Evolutionary conservation across 2,113 vertebrate species (phyloP), one percentile per base, ranked within the genome.

Genomic region (Ceyx melanurus): DNA sequence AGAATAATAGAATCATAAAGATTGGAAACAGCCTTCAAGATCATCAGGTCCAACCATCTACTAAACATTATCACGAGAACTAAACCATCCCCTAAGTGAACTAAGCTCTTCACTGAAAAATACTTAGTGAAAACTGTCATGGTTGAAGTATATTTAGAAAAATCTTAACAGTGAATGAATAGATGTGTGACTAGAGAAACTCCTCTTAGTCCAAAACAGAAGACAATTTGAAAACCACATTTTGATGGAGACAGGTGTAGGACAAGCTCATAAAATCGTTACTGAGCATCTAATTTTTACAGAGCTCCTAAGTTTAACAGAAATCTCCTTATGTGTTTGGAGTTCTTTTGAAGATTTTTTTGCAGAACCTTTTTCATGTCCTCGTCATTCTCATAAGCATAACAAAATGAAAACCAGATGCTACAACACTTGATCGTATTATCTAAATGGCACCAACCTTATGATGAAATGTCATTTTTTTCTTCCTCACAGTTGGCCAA

Each of bases 111-210:
- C 3, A 4, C 7, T 28, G 15, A 53, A 42, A 60, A 81, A 74
- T 14, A 31, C 3, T 6, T 58, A 5, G 10, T 29, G 22, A 64
- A 77, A 67, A 58, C 20, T 37, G 9, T 15, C 18, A 62, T 33
- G 18, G 1, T 35, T 71, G 48, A 75, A 33, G 7, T 20, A 26
- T 10, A 45, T 31, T 15, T 35, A 40, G 20, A 61, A 66, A 56
- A 60, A 25, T 37, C 9, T 14, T 22, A 40, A 40, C 8, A 3
- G 4, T 18, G 31, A 26, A 54, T 1, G 0, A 16, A 23, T 25
- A 23, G 11, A 7, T 16, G 23, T 4, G 1, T 25, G 25, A 65
- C 5, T 31, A 75, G 26, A 70, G 25, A 48, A 58, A 7, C 8
- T 25, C 65, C 6, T 66, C 3, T 50, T 42, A 25, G 12, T 37